phyloP scores from a whole-genome alignment of 1,140 invertebrate species.

The Pinna nobilis region DNA sequence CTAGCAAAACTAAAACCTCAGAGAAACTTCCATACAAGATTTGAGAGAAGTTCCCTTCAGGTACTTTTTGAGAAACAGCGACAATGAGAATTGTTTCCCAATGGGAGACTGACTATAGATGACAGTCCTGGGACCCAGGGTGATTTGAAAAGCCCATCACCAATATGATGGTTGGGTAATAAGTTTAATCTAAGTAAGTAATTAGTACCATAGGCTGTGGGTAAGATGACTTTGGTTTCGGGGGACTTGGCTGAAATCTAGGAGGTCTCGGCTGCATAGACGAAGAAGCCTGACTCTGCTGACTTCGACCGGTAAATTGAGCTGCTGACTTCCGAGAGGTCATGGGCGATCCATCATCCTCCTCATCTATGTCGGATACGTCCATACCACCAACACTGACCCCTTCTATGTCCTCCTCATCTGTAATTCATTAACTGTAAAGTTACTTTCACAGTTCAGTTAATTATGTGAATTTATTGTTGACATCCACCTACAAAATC shows the following conservation, averaged over 20 bases:
- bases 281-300: background rate
- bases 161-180: background rate
- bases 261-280: conserved; percentile 43
- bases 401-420: conserved; percentile 62
- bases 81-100: too few species aligned
- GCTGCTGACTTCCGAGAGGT: conserved; percentile 12
- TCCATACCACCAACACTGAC: conserved; percentile 72
- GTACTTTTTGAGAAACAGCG: too few species aligned
- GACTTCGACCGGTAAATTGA: conserved; percentile 11
- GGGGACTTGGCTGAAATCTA: background rate
- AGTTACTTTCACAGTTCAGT: conserved; percentile 10
- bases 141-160: too few species aligned
- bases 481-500: too few species aligned
- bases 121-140: too few species aligned
- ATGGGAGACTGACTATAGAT: too few species aligned
- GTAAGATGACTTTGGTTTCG: conserved; percentile 10
- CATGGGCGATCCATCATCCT: conserved; percentile 25
- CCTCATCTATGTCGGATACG: conserved; percentile 69
- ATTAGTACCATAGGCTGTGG: background rate
- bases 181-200: background rate
- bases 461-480: background rate
- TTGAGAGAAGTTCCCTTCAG: too few species aligned
- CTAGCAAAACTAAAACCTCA: too few species aligned
- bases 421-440: conserved; percentile 17
- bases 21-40: too few species aligned